Evolutionary conservation across 2,797 vertebrate species (phyloP).

Genomic region (Betta splendens): DNA sequence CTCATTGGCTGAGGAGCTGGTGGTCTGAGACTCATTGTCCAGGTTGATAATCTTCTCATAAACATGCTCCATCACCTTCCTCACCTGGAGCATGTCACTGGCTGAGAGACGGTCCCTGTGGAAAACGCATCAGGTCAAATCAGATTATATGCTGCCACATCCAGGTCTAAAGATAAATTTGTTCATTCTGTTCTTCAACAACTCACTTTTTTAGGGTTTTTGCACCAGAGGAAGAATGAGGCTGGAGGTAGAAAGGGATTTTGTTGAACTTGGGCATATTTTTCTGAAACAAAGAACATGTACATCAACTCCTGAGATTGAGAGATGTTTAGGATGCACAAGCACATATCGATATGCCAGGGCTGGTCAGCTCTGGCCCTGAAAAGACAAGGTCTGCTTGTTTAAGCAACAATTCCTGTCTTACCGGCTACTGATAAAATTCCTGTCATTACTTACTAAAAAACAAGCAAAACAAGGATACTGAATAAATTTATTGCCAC

Average conservation of each 20-base stretch:
- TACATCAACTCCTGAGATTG: background rate
- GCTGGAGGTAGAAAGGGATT: slow-evolving; percentile 99
- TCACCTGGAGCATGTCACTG: slow-evolving; percentile 98
- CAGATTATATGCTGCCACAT: background rate
- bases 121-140: background rate
- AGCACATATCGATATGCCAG: background rate
- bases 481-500: too few species aligned
- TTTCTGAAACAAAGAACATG: slow-evolving; percentile 85
- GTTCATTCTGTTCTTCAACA: background rate
- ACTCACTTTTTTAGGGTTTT: slow-evolving; percentile 99
- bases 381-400: too few species aligned
- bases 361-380: too few species aligned
- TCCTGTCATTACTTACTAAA: too few species aligned
- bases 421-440: too few species aligned
- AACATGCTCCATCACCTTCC: slow-evolving; percentile 98
- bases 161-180: background rate
- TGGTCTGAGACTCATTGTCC: slow-evolving; percentile 98
- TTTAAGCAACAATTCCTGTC: too few species aligned
- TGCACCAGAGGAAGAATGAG: slow-evolving; percentile 97
- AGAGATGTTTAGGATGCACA: background rate
- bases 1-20: slow-evolving; percentile 97
- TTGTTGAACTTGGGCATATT: slow-evolving; percentile 99
- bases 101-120: slow-evolving; percentile 94
- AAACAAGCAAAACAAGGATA: too few species aligned
- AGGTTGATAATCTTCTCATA: slow-evolving; percentile 99